Evolutionary conservation across 2,797 vertebrate species (phyloP).

Genomic region (Halcyon smyrnensis): DNA sequence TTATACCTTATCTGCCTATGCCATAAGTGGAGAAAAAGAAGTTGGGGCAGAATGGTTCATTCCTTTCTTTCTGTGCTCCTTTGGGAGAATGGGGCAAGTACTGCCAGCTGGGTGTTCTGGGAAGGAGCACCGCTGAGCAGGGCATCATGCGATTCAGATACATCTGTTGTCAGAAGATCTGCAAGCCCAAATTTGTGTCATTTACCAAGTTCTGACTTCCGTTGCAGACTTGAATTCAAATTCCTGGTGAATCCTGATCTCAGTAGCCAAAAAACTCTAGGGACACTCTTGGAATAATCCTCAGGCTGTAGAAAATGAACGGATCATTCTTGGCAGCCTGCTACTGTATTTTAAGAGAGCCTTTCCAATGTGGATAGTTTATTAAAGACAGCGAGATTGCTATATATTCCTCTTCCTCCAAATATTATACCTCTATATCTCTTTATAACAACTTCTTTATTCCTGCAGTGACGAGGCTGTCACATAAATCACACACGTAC

Average conservation of each 20-base stretch:
- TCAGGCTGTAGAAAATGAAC: neutral
- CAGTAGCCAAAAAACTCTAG: neutral
- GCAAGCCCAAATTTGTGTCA: neutral
- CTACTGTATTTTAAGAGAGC: neutral
- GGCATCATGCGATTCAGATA: neutral
- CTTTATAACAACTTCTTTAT: neutral
- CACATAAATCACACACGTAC: neutral
- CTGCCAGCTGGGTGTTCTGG: neutral
- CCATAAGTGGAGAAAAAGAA: neutral
- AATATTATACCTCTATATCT: neutral
- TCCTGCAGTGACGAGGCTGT: neutral
- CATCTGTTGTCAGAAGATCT: neutral
- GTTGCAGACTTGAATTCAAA: neutral
- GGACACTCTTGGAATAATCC: neutral
- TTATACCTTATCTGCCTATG: neutral
- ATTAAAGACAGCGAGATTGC: neutral
- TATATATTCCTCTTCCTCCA: neutral
- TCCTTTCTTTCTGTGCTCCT: neutral
- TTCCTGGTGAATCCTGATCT: constrained; percentile 11
- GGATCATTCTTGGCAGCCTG: neutral
- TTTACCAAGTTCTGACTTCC: neutral
- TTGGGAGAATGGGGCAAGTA: neutral
- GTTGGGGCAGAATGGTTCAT: neutral
- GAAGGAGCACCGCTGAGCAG: neutral
- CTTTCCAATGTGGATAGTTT: neutral